Percentiles rank a stretch among this genome's conserved stretches.
These are phyloP conservation scores for Drosophila macrothrix DNA, from an alignment of 2,888 invertebrate genomes.

Conservation along the genomic window DNA sequence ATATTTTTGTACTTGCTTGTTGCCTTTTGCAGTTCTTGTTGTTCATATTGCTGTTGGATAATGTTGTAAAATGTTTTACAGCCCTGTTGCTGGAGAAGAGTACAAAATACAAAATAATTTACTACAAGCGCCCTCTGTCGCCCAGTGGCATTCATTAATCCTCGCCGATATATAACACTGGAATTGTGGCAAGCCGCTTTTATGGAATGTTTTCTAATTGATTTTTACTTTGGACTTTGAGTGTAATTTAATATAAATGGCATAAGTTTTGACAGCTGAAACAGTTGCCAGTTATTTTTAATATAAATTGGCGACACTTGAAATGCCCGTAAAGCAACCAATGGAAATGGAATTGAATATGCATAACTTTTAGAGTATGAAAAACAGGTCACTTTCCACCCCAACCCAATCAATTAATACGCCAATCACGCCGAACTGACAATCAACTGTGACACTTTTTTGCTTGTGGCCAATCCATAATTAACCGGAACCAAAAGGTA, in stretches of 20 bases:
- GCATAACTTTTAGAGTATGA: conserved; percentile 4
- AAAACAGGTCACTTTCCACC: not conserved
- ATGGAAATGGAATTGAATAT: conserved; percentile 40
- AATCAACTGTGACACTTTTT: conserved; percentile 69
- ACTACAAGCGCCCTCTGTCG: conserved; percentile 42
- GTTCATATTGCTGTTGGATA: conserved; percentile 19
- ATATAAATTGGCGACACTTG: conserved; percentile 51
- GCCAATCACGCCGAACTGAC: conserved; percentile 44
- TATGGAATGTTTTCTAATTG: conserved; percentile 71
- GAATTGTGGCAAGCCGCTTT: conserved; percentile 66
- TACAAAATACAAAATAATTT: conserved; percentile 56
- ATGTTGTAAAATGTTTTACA: conserved; percentile 46
- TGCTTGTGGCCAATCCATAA: conserved; percentile 44
- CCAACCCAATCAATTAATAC: conserved; percentile 14
- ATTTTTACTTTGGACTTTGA: conserved; percentile 57
- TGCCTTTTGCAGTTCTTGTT: conserved; percentile 11
- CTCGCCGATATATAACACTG: conserved; percentile 12
- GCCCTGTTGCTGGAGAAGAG: conserved; percentile 8
- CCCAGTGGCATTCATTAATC: conserved; percentile 39
- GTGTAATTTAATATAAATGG: conserved; percentile 76
- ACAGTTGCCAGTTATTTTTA: conserved; percentile 60
- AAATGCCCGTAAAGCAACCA: conserved; percentile 22
- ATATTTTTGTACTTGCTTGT: conserved; percentile 58
- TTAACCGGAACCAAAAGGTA: conserved; percentile 26
- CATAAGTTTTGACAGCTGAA: conserved; percentile 73